Conservation (phyloP, 2,888 invertebrate species). For the Tolmerus cingulatus region DNA sequence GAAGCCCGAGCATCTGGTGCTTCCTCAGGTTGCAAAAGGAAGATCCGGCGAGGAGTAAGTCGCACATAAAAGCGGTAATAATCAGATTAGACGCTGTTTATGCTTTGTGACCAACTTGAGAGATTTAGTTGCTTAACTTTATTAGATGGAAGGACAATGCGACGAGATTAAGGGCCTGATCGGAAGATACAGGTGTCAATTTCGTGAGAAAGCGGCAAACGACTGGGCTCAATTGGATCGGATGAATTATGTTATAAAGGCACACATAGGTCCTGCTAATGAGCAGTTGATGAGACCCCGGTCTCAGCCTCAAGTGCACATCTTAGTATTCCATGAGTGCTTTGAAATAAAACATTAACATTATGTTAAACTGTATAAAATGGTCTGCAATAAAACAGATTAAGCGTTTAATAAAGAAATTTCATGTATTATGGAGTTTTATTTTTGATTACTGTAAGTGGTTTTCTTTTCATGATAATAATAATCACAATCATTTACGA, state of each 20-base stretch:
- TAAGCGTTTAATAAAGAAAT: no score
- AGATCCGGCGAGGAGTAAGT: constrained; percentile 23
- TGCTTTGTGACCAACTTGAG: constrained; percentile 31
- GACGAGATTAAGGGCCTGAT: constrained; percentile 19
- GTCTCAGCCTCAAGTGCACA: background rate
- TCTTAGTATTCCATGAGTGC: no score
- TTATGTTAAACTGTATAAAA: no score
- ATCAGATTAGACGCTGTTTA: constrained; percentile 37
- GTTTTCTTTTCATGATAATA: no score
- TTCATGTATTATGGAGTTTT: no score
- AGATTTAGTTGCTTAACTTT: constrained; percentile 37
- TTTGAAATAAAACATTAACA: no score
- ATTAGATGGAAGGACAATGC: constrained; percentile 38
- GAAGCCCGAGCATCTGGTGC: constrained; percentile 20
- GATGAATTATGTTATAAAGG: constrained; percentile 32
- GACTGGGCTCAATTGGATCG: background rate
- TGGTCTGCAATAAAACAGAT: no score
- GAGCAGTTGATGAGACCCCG: background rate
- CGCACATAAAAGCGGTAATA: constrained; percentile 36
- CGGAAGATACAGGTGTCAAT: constrained; percentile 38
- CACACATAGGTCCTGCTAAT: background rate
- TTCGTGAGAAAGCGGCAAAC: constrained; percentile 30
- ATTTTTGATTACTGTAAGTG: no score
- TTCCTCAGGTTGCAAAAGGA: background rate
- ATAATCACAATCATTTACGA: no score